A percentile compares a stretch with the other conserved stretches of the same genome.
Evolutionary conservation across 1,140 invertebrate genomes (phyloP).

Genomic region (Glossosoma conforme): DNA sequence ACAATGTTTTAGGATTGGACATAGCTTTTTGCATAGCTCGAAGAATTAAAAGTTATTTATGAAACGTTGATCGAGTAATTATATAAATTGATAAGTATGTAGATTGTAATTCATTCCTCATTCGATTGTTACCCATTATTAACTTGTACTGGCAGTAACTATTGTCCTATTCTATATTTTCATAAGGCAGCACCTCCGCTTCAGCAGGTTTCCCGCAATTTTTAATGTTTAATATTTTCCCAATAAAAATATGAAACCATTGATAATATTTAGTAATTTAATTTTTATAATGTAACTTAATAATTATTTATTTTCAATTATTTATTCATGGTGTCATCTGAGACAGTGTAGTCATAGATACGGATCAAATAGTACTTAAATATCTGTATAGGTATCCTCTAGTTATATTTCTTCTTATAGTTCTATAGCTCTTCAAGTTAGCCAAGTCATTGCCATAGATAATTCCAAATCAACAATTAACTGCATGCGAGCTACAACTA

Average conservation of each 20-base stretch:
- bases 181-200: conserved; percentile 17
- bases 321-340: conserved; percentile 15
- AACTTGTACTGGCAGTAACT: conserved; percentile 8
- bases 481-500: conserved; percentile 29
- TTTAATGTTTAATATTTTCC: neutral
- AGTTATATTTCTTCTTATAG: conserved; percentile 29
- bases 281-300: neutral
- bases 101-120: conserved; percentile 21
- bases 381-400: conserved; percentile 29
- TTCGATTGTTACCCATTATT: conserved; percentile 16
- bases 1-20: conserved; percentile 6
- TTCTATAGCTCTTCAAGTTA: conserved; percentile 29
- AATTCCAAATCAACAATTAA: conserved; percentile 20
- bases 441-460: conserved; percentile 28
- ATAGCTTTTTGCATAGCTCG: conserved; percentile 23
- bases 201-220: conserved; percentile 14
- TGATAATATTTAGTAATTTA: conserved; percentile 2
- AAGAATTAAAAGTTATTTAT: conserved; percentile 14
- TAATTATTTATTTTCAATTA: conserved; percentile 10
- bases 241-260: neutral
- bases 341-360: conserved; percentile 27
- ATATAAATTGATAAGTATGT: conserved; percentile 19
- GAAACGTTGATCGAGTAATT: conserved; percentile 20
- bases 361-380: conserved; percentile 28
- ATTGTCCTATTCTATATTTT: conserved; percentile 17